A percentile compares a stretch with the other conserved stretches of the same genome.
Conservation (phyloP, 2,113 vertebrate species). For the Colossoma macropomum region DNA sequence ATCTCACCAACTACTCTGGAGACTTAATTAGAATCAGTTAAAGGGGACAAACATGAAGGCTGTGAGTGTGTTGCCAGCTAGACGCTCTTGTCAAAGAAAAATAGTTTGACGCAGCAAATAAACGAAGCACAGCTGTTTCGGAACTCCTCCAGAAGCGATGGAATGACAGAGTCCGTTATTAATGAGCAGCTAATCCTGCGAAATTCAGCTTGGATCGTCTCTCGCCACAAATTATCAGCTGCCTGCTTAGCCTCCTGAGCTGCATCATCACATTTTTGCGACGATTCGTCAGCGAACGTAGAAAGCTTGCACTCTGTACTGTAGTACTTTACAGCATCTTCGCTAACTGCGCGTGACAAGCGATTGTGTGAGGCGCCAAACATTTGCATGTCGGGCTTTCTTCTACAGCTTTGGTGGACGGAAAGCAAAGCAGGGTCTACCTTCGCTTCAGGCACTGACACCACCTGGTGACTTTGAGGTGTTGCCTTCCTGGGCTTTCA, state of each 20-base stretch:
- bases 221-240: conserved; percentile 25
- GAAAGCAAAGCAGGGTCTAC: conserved; percentile 45
- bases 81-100: not conserved
- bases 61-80: too few relatives aligned
- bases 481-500: conserved; percentile 56
- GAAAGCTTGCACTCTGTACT: conserved; percentile 37
- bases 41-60: too few relatives aligned
- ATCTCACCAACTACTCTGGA: too few relatives aligned
- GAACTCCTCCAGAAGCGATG: not conserved
- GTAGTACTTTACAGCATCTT: conserved; percentile 38
- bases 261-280: conserved; percentile 14
- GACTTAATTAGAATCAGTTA: too few relatives aligned
- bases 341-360: conserved; percentile 61
- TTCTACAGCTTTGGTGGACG: conserved; percentile 36
- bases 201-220: conserved; percentile 9
- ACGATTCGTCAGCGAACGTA: conserved; percentile 40
- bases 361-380: not conserved
- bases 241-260: conserved; percentile 42
- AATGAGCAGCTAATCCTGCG: not conserved
- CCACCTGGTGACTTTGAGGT: conserved; percentile 61
- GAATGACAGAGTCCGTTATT: not conserved
- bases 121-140: conserved; percentile 32
- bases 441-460: conserved; percentile 58
- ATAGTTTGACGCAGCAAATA: not conserved
- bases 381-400: not conserved